phyloP scores from a whole-genome alignment of 2,113 vertebrate genomes.

The Dascyllus trimaculatus region DNA sequence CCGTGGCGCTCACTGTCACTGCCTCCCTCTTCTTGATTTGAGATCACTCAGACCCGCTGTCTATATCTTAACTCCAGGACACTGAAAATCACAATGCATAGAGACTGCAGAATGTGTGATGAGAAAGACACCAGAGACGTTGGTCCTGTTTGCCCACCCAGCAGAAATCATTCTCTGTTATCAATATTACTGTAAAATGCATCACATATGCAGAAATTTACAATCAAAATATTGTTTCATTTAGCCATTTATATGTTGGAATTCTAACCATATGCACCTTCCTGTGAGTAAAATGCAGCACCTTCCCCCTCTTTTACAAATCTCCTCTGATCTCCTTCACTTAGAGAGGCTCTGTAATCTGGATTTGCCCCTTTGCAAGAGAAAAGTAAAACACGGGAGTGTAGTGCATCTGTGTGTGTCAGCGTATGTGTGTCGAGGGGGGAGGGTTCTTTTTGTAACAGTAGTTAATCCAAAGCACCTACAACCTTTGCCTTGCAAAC shows the following conservation, averaged over 20 bases:
- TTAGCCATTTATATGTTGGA: neutral
- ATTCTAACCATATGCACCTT: constrained; percentile 30
- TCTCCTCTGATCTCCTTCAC: constrained; percentile 69
- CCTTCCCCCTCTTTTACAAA: constrained; percentile 57
- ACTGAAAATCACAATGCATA: constrained; percentile 15
- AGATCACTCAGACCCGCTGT: constrained; percentile 45
- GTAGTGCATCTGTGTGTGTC: constrained; percentile 4
- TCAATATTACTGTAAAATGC: neutral
- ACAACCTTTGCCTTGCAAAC: constrained; percentile 56
- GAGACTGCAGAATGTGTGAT: constrained; percentile 7
- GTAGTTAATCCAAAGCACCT: constrained; percentile 61
- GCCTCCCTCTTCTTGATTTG: constrained; percentile 49
- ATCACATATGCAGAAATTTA: neutral
- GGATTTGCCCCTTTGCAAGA: constrained; percentile 65
- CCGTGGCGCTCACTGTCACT: constrained; percentile 40
- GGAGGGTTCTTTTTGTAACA: constrained; percentile 38
- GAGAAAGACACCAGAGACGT: constrained; percentile 15
- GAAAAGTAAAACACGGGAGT: constrained; percentile 56
- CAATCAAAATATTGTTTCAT: neutral
- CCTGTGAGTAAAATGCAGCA: constrained; percentile 40
- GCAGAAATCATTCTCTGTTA: neutral
- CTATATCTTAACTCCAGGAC: constrained; percentile 28
- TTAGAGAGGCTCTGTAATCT: constrained; percentile 70
- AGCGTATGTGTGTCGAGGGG: neutral
- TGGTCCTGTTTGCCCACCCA: neutral